phyloP scores from a whole-genome alignment of 1,140 invertebrate genomes.

The Eubasilissa regina region DNA sequence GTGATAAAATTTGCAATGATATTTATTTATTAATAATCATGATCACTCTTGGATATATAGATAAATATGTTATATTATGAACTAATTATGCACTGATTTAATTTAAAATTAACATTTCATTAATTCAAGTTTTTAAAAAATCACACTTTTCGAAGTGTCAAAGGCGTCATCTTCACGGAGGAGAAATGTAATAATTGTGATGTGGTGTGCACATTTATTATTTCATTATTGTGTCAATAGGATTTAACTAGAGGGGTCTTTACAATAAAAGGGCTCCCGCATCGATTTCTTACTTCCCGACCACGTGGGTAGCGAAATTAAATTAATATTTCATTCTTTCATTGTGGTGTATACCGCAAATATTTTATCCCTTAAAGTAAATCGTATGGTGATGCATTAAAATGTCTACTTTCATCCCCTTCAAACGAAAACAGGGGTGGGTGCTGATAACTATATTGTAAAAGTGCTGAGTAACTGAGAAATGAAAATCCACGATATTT shows the following conservation, averaged over 20 bases:
- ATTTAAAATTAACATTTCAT: no score
- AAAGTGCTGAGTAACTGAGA: constrained; percentile 48
- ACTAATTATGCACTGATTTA: no score
- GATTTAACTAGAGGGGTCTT: constrained; percentile 39
- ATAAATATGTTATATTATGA: no score
- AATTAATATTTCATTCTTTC: constrained; percentile 61
- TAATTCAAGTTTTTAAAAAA: no score
- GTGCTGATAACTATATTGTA: constrained; percentile 46
- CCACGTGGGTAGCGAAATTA: constrained; percentile 55
- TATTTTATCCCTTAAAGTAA: constrained; percentile 56
- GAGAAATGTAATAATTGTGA: constrained; percentile 23
- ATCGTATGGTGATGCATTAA: constrained; percentile 59
- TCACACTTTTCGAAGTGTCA: not conserved
- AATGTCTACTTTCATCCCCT: constrained; percentile 57
- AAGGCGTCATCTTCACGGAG: constrained; percentile 2
- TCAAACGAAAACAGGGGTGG: constrained; percentile 19
- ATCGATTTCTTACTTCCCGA: constrained; percentile 34
- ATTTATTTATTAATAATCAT: no score
- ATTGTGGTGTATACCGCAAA: constrained; percentile 59
- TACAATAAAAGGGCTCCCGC: constrained; percentile 14
- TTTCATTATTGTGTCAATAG: constrained; percentile 60
- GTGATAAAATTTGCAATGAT: no score
- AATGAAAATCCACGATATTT: not conserved
- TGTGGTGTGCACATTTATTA: constrained; percentile 57
- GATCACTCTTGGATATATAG: no score